These are phyloP conservation scores for Tryphoninae sp. DNA, from an alignment of 2,888 invertebrate species.

Conservation along the genomic window DNA sequence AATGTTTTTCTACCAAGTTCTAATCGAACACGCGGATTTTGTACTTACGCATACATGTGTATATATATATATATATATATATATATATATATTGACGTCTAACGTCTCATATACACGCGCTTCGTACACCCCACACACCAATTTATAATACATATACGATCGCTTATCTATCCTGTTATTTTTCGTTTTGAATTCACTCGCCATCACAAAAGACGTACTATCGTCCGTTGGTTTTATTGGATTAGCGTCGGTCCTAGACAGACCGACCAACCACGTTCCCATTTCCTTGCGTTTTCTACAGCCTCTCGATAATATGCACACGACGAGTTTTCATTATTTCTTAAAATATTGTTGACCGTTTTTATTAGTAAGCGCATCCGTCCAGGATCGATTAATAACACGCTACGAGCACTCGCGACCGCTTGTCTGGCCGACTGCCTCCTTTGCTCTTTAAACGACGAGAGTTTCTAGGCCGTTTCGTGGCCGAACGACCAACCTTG, in stretches of 20 bases:
- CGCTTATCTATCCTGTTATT: background rate
- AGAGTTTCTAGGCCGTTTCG: background rate
- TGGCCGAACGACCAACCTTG: too few species aligned
- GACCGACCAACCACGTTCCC: background rate
- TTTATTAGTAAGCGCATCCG: background rate
- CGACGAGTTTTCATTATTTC: background rate
- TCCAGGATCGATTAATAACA: slow-evolving; percentile 12
- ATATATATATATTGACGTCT: slow-evolving; percentile 10
- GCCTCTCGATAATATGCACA: background rate
- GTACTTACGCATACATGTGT: background rate
- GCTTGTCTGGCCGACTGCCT: slow-evolving; percentile 59
- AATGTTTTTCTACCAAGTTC: background rate
- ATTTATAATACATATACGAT: background rate
- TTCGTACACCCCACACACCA: background rate
- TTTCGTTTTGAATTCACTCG: background rate
- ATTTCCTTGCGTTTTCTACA: background rate
- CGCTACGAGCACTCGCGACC: slow-evolving; percentile 57
- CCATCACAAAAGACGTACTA: background rate
- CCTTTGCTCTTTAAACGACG: slow-evolving; percentile 61
- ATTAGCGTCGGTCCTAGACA: background rate
- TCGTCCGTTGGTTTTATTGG: background rate
- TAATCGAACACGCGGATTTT: background rate
- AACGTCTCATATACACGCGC: slow-evolving; percentile 3
- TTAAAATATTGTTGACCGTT: background rate
- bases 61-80: background rate